A percentile compares a stretch with the other conserved stretches of the same genome.
phyloP scores from a whole-genome alignment of 2,888 invertebrate genomes.

The Drosophila paramelanica region DNA sequence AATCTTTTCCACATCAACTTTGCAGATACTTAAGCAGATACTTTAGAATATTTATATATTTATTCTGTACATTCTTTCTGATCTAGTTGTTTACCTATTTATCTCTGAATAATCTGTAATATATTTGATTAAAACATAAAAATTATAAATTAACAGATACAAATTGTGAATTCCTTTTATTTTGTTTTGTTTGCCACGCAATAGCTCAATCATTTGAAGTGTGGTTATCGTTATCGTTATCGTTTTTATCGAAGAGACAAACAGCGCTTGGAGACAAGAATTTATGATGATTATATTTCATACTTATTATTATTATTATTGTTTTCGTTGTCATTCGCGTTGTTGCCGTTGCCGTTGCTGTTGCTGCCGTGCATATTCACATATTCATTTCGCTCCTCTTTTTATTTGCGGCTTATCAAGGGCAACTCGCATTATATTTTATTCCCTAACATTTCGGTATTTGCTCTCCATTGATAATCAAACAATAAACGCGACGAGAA shows the following conservation, averaged over 20 bases:
- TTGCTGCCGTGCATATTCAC: slow-evolving; percentile 4
- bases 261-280: slow-evolving; percentile 22
- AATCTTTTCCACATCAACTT: too few species aligned
- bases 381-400: slow-evolving; percentile 3
- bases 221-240: slow-evolving; percentile 30
- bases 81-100: too few species aligned
- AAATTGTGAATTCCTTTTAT: background rate
- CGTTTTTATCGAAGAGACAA: slow-evolving; percentile 44
- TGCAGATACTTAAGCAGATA: too few species aligned
- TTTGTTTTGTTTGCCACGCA: background rate
- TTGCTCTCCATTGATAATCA: slow-evolving; percentile 67
- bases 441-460: slow-evolving; percentile 17
- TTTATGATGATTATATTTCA: slow-evolving; percentile 31
- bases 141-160: background rate
- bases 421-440: slow-evolving; percentile 5
- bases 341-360: slow-evolving; percentile 1
- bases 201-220: background rate
- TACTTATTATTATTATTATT: background rate
- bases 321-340: slow-evolving; percentile 13
- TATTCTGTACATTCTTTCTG: too few species aligned
- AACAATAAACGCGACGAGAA: slow-evolving; percentile 65
- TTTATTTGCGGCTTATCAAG: slow-evolving; percentile 33
- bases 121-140: background rate
- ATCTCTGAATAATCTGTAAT: background rate
- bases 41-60: too few species aligned